Base-by-base conservation (phyloP, 2,888 invertebrate genomes). In the Apantesis nais region DNA sequence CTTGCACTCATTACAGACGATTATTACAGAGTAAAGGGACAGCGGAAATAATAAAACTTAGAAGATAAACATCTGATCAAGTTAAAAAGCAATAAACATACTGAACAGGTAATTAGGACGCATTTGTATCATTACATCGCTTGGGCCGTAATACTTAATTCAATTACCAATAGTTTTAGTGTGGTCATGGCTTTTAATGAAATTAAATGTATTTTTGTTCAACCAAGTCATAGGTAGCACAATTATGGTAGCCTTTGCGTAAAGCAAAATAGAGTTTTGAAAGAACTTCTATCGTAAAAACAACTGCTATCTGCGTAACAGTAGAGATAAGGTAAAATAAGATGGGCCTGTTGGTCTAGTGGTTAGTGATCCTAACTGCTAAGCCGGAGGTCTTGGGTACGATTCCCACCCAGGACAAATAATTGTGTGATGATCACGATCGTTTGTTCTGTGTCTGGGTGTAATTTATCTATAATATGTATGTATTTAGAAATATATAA, bases 21-120 rank as follows among this genome's bases (percentile, higher is more conserved):
- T 81, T 76, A 79, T 76, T 70, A 73, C 68, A 67, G 70, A 70
- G 39, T 77, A 75, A 81, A 71, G 75, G 74, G 78, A 76, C 76
- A 79, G 76, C 81, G 87, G 87, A 87, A 86, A 85, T 80, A 83
- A 86, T 86, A 86, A 87, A 87, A 78, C 78, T 80, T 73, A 65
- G 41, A 55, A 67, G 87, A 87, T 87, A 87, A 67, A 72, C 78
- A 86, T 85, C 85, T 80, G 79, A 77, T 79, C 70, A 76, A 76
- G 77, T 77, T 79, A 80, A 74, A 73, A 71, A 74, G 74, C 73
- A 73, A 76, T 81, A 82, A 81, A 81, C 78, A 78, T 77, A 78
- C 77, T 80, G 41, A 76, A 80, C 75, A 78, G 75, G 85, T 85
- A 84, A 84, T 86, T 85, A 85, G 83, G 75, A 70, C 73, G 78